These are phyloP conservation scores for Macrotis lagotis DNA, from an alignment of 2,113 vertebrate genomes.

Conservation along the genomic window DNA sequence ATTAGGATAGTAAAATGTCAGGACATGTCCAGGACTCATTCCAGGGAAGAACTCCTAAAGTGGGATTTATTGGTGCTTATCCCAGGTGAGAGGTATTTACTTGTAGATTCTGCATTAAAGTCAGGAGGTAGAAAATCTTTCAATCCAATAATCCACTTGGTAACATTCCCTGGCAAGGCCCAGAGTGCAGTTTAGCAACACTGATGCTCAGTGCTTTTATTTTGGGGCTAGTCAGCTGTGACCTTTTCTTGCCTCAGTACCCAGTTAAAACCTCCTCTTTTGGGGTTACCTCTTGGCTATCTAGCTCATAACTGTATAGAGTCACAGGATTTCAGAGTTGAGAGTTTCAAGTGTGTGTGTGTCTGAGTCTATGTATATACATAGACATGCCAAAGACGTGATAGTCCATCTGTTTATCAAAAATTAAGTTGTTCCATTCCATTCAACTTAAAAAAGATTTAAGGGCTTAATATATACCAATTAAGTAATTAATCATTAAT, in stretches of 20 bases:
- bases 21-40: background rate
- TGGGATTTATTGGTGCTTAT: constrained; percentile 43
- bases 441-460: background rate
- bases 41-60: constrained; percentile 16
- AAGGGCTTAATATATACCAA: background rate
- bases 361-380: background rate
- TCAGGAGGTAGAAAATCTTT: constrained; percentile 23
- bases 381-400: background rate
- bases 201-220: background rate
- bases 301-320: background rate
- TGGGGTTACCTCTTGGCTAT: background rate
- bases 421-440: background rate
- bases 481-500: background rate
- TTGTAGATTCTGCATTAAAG: constrained; percentile 21
- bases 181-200: background rate
- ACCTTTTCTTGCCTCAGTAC: background rate
- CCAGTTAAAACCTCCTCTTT: background rate
- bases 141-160: constrained; percentile 27
- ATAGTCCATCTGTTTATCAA: background rate
- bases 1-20: background rate
- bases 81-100: constrained; percentile 32
- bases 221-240: background rate
- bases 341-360: background rate
- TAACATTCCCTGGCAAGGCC: background rate
- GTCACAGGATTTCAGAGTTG: background rate